These are phyloP conservation scores for Saguinus midas DNA, from an alignment of 2,113 vertebrate species.

Conservation along the genomic window DNA sequence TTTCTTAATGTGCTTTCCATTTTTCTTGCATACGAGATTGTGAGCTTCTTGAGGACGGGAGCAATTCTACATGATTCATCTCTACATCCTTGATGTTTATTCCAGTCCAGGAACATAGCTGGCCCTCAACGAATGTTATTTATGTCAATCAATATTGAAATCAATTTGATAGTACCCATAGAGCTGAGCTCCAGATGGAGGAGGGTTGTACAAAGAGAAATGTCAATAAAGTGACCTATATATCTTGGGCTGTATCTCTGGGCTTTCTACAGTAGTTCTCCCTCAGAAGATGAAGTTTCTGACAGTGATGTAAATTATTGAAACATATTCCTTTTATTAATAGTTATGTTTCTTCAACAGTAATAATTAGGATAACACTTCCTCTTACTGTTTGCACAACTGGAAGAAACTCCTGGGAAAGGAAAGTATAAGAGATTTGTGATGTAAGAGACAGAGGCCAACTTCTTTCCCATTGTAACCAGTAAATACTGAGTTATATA, in stretches of 20 bases:
- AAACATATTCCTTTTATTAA: not conserved
- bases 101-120: not conserved
- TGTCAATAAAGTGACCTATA: not conserved
- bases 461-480: not conserved
- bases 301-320: too few relatives aligned
- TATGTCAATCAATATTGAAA: not conserved
- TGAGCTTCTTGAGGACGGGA: not conserved
- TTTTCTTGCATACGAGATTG: not conserved
- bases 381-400: not conserved
- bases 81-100: not conserved
- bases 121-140: not conserved
- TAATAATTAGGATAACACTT: not conserved
- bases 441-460: slow-evolving; percentile 42
- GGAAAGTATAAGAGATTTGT: slow-evolving; percentile 4
- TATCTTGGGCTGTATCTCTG: accelerated
- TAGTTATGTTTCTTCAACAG: not conserved
- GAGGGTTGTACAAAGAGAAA: not conserved
- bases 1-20: not conserved
- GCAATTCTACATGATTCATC: not conserved
- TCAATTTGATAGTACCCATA: not conserved
- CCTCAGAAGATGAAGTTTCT: not conserved
- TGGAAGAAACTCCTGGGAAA: not conserved
- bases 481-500: not conserved
- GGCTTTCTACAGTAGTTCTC: accelerated
- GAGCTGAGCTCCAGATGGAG: not conserved